A percentile compares a stretch with the other conserved stretches of the same genome.
phyloP scores from a whole-genome alignment of 2,113 vertebrate species.

The cat (Felis catus) region F.catus_Fca126_mat1.0 CM031419.1:25833501-25834000 shows the following conservation, averaged over 20 bases:
- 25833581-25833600: not conserved
- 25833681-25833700: not conserved
- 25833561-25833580: not conserved
- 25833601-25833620: not conserved
- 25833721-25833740: not conserved
- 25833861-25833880: not conserved
- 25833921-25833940: not conserved
- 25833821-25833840: not conserved
- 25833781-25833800: not conserved
- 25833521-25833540: not conserved
- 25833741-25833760: not conserved
- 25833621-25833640: not conserved
- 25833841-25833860: constrained; percentile 11
- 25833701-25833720: not conserved
- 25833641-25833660: not conserved
- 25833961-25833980: not conserved
- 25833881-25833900: not conserved
- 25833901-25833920: not conserved
- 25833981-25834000: not conserved
- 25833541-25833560: no score
- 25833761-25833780: not conserved
- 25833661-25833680: not conserved
- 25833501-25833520: not conserved
- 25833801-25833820: not conserved
- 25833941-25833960: not conserved